Evolutionary conservation across 2,888 invertebrate genomes (phyloP).

Genomic region (Stratiomys singularior): DNA sequence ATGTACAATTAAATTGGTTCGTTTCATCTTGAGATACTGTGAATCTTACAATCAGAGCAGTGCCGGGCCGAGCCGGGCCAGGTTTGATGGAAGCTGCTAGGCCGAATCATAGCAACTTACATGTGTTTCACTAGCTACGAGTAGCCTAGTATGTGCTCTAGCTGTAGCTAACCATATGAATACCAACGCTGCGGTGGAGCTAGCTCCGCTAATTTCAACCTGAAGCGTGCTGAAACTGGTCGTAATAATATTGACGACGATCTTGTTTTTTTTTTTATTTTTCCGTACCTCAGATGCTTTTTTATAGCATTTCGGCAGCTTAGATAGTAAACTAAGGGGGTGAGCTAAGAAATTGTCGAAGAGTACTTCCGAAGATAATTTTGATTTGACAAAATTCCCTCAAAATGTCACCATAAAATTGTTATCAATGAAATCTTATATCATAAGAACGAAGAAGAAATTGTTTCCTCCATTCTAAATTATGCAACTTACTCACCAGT

Average conservation of each 20-base stretch:
- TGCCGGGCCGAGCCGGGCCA: neutral
- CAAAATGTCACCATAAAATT: no score
- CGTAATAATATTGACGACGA: constrained; percentile 46
- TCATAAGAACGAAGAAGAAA: no score
- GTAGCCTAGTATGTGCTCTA: no score
- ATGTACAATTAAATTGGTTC: constrained; percentile 44
- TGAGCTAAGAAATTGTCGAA: no score
- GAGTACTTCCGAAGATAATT: no score
- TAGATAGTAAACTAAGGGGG: constrained; percentile 28
- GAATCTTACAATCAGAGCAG: neutral
- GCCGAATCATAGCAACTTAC: neutral
- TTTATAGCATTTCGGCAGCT: constrained; percentile 33
- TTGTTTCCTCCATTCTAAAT: no score
- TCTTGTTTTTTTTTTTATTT: constrained; percentile 36
- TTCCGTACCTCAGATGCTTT: constrained; percentile 3
- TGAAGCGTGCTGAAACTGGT: constrained; percentile 47
- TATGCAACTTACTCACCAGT: no score
- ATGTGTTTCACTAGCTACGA: no score
- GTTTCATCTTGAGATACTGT: constrained; percentile 9
- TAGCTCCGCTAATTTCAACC: constrained; percentile 33
- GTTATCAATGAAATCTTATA: no score
- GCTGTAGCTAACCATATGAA: neutral
- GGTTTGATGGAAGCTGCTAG: constrained; percentile 25
- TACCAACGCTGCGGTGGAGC: neutral
- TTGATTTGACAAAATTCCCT: no score